A percentile compares a stretch with the other conserved stretches of the same genome.
Conservation (phyloP, 2,888 invertebrate species). For the Tipula confusa region DNA sequence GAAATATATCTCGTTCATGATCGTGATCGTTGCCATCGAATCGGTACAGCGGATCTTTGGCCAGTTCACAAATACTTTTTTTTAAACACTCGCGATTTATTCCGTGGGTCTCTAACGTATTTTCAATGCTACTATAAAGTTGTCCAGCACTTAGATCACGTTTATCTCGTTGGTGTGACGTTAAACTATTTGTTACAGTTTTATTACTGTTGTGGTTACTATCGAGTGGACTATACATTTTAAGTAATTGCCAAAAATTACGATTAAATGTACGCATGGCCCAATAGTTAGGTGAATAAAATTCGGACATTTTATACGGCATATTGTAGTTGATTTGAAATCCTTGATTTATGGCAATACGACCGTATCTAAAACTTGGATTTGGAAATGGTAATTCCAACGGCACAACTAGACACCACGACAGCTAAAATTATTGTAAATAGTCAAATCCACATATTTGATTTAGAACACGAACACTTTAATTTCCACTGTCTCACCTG, state of each 20-base stretch:
- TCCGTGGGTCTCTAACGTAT: neutral
- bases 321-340: neutral
- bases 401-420: neutral
- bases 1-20: neutral
- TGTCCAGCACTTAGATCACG: neutral
- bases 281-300: neutral
- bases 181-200: neutral
- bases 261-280: neutral
- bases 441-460: neutral
- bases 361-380: neutral
- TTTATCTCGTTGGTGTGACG: neutral
- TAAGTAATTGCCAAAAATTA: neutral
- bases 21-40: neutral
- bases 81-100: neutral
- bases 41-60: neutral
- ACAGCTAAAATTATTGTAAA: neutral
- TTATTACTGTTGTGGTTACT: neutral
- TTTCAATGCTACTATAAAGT: neutral
- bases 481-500: neutral
- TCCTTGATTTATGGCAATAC: neutral
- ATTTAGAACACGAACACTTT: too few relatives aligned
- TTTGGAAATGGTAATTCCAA: neutral
- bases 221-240: neutral
- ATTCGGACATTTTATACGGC: neutral
- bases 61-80: neutral